Conservation (phyloP, 2,888 invertebrate species). For the Habroteleia sp. region DNA sequence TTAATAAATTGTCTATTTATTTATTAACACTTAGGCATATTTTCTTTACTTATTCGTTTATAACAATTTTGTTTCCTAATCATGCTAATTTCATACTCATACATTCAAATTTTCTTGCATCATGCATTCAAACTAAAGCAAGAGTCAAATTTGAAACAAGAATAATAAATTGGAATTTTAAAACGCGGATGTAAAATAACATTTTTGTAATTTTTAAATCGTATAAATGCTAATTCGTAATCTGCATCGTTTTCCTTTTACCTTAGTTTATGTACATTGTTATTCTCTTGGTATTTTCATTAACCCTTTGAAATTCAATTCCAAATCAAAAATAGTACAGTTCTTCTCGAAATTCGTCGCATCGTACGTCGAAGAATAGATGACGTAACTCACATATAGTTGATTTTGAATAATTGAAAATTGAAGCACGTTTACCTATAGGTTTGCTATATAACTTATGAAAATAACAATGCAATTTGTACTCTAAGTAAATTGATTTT, state of each 20-base stretch:
- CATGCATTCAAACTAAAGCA: slow-evolving; percentile 11
- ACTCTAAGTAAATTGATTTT: no score
- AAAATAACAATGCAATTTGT: no score
- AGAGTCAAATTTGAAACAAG: slow-evolving; percentile 2
- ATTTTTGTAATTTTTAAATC: slow-evolving; percentile 37
- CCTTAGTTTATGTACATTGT: slow-evolving; percentile 12
- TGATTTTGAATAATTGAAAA: slow-evolving; percentile 11
- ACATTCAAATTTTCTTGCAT: not conserved
- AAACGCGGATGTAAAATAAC: slow-evolving; percentile 11
- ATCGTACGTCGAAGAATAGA: slow-evolving; percentile 2
- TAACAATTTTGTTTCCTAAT: no score
- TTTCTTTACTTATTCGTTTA: not conserved
- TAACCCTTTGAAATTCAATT: slow-evolving; percentile 43
- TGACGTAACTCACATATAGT: not conserved
- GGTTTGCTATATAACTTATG: no score
- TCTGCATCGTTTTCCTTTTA: slow-evolving; percentile 23
- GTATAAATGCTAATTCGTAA: slow-evolving; percentile 45
- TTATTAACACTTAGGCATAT: not conserved
- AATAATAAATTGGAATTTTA: not conserved
- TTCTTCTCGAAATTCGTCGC: slow-evolving; percentile 2
- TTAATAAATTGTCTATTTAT: no score
- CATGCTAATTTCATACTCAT: no score
- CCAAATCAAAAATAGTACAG: slow-evolving; percentile 14
- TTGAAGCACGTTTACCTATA: no score
- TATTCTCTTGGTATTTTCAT: slow-evolving; percentile 28